phyloP scores from a whole-genome alignment of 2,888 invertebrate species.

The Xestia sexstrigata region DNA sequence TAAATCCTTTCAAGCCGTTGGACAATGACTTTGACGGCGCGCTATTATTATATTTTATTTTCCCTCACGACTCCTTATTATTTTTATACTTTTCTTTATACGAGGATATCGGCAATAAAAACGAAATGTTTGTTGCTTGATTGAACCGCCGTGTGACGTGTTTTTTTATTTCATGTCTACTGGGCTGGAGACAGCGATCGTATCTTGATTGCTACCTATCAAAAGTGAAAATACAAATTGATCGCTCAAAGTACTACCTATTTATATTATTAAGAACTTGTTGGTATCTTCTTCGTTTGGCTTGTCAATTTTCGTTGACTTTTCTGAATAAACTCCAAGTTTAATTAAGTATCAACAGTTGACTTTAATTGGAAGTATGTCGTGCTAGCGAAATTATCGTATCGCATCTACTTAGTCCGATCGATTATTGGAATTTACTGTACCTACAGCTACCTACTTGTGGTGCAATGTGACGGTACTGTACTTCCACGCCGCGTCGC shows the following conservation, averaged over 20 bases:
- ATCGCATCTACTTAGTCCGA: conserved; percentile 21
- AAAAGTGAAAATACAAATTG: conserved; percentile 45
- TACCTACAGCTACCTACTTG: conserved; percentile 4
- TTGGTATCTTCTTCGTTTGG: conserved; percentile 20
- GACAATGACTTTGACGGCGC: conserved; percentile 80
- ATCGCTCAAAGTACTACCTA: conserved; percentile 18
- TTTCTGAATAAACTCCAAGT: conserved; percentile 29
- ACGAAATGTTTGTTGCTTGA: conserved; percentile 86
- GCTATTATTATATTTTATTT: conserved; percentile 88
- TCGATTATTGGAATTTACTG: conserved; percentile 46
- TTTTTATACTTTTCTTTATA: conserved; percentile 87
- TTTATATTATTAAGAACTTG: conserved; percentile 13
- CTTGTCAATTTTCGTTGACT: conserved; percentile 11
- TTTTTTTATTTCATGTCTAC: conserved; percentile 76
- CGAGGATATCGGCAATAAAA: conserved; percentile 87
- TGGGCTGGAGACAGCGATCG: conserved; percentile 48
- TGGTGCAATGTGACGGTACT: conserved; percentile 32
- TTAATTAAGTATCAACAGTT: conserved; percentile 33
- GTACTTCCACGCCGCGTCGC: conserved; percentile 27
- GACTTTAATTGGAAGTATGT: conserved; percentile 12
- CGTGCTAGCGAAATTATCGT: conserved; percentile 2
- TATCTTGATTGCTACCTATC: conserved; percentile 53
- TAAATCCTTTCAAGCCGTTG: conserved; percentile 80
- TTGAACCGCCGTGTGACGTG: conserved; percentile 81
- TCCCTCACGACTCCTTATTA: conserved; percentile 85